Conservation (phyloP, 2,888 invertebrate species). For the Eumerus sabulonum region DNA sequence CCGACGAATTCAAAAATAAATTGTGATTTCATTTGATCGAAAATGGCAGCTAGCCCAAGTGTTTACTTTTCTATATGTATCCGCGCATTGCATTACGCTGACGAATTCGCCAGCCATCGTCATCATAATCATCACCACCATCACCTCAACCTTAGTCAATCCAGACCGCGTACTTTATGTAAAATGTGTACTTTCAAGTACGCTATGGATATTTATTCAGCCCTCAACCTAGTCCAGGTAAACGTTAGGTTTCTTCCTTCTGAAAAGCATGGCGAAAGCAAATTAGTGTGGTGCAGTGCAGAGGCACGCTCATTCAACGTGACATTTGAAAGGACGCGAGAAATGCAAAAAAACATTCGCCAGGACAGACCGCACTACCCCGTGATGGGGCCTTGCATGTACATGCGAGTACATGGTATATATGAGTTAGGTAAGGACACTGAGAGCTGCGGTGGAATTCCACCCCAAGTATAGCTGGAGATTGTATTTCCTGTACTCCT, state of each 20-base stretch:
- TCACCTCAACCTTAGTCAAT: too few species aligned
- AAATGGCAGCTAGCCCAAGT: conserved; percentile 45
- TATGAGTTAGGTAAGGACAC: conserved; percentile 20
- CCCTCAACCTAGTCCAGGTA: conserved; percentile 35
- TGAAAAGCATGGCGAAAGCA: conserved; percentile 14
- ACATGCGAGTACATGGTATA: too few species aligned
- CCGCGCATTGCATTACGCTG: conserved; percentile 33
- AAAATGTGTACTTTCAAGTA: conserved; percentile 38
- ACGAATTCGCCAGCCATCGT: conserved; percentile 15
- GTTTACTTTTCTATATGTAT: conserved; percentile 6
- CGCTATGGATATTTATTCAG: conserved; percentile 53
- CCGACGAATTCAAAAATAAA: conserved; percentile 57
- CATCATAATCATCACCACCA: conserved; percentile 9
- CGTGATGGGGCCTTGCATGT: too few species aligned
- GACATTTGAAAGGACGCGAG: conserved; percentile 61
- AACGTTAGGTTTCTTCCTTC: conserved; percentile 1
- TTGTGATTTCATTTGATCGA: conserved; percentile 58
- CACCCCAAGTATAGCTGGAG: conserved; percentile 16
- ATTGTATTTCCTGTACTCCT: too few species aligned
- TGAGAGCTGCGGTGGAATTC: conserved; percentile 42
- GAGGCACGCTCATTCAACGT: conserved; percentile 4
- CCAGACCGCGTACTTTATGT: conserved; percentile 20
- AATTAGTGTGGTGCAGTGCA: conserved; percentile 10
- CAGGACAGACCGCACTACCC: conserved; percentile 21
- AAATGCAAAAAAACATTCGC: conserved; percentile 52